Percentiles rank a stretch among this genome's conserved stretches.
These are phyloP conservation scores for Microtus richardsoni DNA, from an alignment of 2,113 vertebrate genomes.

Conservation along the genomic window DNA sequence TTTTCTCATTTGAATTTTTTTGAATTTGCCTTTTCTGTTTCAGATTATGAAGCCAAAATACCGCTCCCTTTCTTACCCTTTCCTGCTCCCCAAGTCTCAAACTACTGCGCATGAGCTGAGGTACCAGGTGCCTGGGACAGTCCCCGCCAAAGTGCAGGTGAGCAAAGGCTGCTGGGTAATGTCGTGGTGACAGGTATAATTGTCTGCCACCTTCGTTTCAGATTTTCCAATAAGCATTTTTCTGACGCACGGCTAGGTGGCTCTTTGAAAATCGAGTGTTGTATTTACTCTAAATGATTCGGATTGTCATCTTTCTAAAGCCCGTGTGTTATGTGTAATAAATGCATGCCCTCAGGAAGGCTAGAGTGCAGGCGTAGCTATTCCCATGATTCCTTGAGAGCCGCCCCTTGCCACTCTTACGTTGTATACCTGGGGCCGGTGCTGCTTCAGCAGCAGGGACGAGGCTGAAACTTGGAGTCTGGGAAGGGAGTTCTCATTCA, in stretches of 20 bases:
- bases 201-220: not conserved
- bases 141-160: slow-evolving; percentile 92
- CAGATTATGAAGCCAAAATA: slow-evolving; percentile 98
- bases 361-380: not conserved
- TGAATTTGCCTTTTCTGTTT: not conserved
- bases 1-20: slow-evolving; percentile 13
- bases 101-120: slow-evolving; percentile 90
- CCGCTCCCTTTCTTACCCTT: slow-evolving; percentile 93
- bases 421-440: not conserved
- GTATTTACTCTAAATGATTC: slow-evolving; percentile 18
- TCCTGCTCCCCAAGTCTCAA: slow-evolving; percentile 95
- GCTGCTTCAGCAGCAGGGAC: not conserved
- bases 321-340: not conserved
- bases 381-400: not conserved
- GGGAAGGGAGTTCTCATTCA: slow-evolving; percentile 21
- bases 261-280: not conserved
- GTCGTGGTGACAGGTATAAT: not conserved
- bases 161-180: not conserved
- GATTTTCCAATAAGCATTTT: not conserved
- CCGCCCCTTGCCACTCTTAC: not conserved
- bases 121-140: slow-evolving; percentile 91
- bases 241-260: not conserved
- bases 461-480: not conserved
- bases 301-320: not conserved
- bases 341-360: not conserved